phyloP scores from a whole-genome alignment of 2,797 vertebrate genomes.

The Nannoperca australis region DNA sequence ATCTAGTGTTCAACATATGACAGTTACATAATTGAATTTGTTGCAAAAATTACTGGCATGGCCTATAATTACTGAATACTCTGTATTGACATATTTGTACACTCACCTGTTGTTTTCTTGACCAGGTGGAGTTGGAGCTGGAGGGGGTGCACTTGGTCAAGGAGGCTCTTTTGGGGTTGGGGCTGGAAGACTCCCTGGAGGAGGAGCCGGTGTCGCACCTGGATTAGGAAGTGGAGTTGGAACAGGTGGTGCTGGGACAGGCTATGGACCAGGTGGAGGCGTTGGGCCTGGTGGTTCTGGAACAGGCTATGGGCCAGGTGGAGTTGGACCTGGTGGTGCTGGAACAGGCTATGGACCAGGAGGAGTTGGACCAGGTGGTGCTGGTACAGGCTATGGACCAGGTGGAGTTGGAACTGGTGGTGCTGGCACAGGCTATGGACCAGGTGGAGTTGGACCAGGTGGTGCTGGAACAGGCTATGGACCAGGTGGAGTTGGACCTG shows the following conservation, averaged over 20 bases:
- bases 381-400: conserved; percentile 20
- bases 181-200: conserved; percentile 57
- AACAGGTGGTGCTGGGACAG: conserved; percentile 20
- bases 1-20: not conserved
- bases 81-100: not conserved
- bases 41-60: not conserved
- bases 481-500: not conserved
- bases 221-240: conserved; percentile 59
- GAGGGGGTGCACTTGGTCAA: conserved; percentile 66
- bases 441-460: conserved; percentile 43
- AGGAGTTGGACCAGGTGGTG: conserved; percentile 49
- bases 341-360: conserved; percentile 37
- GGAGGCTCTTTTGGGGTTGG: conserved; percentile 62
- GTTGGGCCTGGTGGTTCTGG: conserved; percentile 36
- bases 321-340: conserved; percentile 43
- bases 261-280: conserved; percentile 46
- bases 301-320: conserved; percentile 41
- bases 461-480: conserved; percentile 47
- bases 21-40: not conserved
- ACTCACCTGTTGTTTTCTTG: conserved; percentile 14
- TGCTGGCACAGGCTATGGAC: conserved; percentile 27
- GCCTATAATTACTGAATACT: not conserved
- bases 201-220: conserved; percentile 43
- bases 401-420: conserved; percentile 4
- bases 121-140: conserved; percentile 66